Evolutionary conservation across 2,797 vertebrate species (phyloP).

Genomic region (Tolypeutes matacus): DNA sequence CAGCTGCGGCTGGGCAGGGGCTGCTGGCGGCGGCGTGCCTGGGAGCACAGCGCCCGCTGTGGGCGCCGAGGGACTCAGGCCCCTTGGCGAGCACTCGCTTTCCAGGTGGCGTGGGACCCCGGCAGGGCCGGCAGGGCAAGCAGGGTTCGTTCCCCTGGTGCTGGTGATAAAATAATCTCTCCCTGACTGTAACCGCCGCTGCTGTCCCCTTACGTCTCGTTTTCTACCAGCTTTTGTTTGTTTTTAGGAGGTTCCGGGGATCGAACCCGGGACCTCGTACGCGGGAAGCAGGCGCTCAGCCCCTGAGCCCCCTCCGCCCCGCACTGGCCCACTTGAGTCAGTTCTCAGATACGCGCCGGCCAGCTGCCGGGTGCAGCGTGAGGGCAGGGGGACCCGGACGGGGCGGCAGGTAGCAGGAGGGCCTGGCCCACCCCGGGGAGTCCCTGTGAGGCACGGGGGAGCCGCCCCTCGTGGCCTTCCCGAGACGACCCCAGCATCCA

Average conservation of each 20-base stretch:
- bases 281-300: too few species aligned
- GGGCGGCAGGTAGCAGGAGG: too few species aligned
- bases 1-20: background rate
- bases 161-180: too few species aligned
- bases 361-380: background rate
- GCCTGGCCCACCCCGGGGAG: background rate
- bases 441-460: background rate
- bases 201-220: too few species aligned
- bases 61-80: too few species aligned
- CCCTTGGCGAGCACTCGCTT: background rate
- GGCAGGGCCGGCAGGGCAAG: background rate
- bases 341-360: background rate
- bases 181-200: too few species aligned
- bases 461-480: background rate
- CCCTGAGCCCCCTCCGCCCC: too few species aligned
- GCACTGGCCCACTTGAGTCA: background rate
- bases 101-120: fast-evolving
- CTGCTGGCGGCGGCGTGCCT: background rate
- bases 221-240: background rate
- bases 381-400: too few species aligned
- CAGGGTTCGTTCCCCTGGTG: background rate
- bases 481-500: background rate
- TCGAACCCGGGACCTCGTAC: too few species aligned
- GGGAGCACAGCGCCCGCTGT: background rate
- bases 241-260: too few species aligned